Percentiles rank a stretch among this genome's conserved stretches.
These are phyloP conservation scores for Stratiolaelaps scimitus DNA, from an alignment of 1,140 invertebrate genomes.

Conservation along the genomic window DNA sequence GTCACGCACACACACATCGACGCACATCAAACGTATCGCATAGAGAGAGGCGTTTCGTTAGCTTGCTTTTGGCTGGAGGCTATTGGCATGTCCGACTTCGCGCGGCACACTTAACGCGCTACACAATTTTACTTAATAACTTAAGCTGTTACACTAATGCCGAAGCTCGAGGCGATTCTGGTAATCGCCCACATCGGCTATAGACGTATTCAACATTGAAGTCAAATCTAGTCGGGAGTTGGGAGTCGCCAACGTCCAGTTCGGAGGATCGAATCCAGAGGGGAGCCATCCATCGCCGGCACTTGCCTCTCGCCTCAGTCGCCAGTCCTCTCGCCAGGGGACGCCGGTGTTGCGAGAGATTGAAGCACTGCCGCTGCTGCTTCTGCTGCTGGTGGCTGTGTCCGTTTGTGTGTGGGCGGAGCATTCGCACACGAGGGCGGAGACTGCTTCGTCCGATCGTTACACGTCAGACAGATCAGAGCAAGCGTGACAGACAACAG, in stretches of 20 bases:
- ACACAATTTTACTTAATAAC: conserved; percentile 27
- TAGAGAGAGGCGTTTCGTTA: background rate
- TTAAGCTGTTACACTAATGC: conserved; percentile 26
- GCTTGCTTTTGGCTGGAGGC: background rate
- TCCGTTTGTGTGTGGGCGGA: no score
- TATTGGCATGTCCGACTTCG: background rate
- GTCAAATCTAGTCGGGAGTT: conserved; percentile 3
- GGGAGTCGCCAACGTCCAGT: background rate
- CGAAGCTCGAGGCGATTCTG: conserved; percentile 1
- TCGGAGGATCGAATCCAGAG: conserved; percentile 5
- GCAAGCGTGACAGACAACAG: no score
- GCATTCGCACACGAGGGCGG: no score
- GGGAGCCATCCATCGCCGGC: background rate
- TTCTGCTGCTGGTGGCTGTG: no score
- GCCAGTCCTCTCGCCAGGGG: background rate
- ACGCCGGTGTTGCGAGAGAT: no score
- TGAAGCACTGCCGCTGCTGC: no score
- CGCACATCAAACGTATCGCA: background rate
- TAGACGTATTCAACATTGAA: no score
- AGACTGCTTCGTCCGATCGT: no score
- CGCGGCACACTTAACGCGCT: conserved; percentile 25
- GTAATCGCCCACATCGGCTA: conserved; percentile 16
- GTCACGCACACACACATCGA: background rate
- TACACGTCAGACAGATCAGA: no score
- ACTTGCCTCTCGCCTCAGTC: background rate